Percentiles rank a stretch among this genome's conserved stretches.
Conservation (phyloP, 2,888 invertebrate genomes). For the Plemyria rubiginata region DNA sequence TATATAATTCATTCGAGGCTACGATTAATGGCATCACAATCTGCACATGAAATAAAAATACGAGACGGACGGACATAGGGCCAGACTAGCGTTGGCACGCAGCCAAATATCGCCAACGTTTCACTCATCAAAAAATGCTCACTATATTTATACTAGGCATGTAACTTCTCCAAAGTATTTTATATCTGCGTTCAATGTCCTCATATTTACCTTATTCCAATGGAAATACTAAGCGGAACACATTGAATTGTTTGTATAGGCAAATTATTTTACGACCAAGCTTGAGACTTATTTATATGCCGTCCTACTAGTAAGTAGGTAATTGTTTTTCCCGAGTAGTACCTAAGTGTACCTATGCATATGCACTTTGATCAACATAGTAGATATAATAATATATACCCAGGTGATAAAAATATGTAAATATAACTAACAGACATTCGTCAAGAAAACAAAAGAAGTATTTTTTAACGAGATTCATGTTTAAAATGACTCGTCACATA, state of each 20-base stretch:
- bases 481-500: slow-evolving; percentile 62
- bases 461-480: slow-evolving; percentile 45
- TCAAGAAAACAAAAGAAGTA: slow-evolving; percentile 11
- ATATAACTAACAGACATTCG: not conserved
- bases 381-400: no score
- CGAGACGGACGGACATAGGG: slow-evolving; percentile 57
- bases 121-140: slow-evolving; percentile 60
- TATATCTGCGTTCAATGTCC: slow-evolving; percentile 47
- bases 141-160: slow-evolving; percentile 48
- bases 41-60: slow-evolving; percentile 72
- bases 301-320: no score
- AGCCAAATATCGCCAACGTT: slow-evolving; percentile 71
- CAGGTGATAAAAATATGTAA: no score
- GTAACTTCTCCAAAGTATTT: slow-evolving; percentile 36
- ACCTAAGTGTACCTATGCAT: no score
- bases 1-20: slow-evolving; percentile 52
- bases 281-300: no score
- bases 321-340: no score
- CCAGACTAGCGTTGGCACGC: slow-evolving; percentile 64
- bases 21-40: slow-evolving; percentile 67
- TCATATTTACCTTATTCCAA: slow-evolving; percentile 26
- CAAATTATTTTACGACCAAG: not conserved
- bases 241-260: not conserved
- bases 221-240: not conserved
- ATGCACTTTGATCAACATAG: no score